Base-by-base conservation (phyloP, 2,113 vertebrate genomes). In the Bucco capensis region DNA sequence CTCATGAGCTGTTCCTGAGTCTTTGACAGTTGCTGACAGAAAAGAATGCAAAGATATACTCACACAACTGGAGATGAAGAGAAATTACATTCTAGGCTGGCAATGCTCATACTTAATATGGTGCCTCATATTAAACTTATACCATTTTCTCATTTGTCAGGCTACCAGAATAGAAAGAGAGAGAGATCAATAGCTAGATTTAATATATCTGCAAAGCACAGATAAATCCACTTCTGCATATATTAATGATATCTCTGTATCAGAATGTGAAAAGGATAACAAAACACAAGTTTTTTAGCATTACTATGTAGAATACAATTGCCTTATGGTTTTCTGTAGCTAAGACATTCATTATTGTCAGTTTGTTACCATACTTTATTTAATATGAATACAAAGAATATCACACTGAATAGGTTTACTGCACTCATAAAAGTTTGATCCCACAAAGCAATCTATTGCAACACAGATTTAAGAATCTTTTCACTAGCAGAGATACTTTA, bases 161-260 rank as follows among this genome's bases (percentile, higher is more conserved):
- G 8, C 31, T 95, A 60, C 30, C 70, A 60, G 56, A 86, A 70
- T 46, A 83, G 30, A 79, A n/a, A n/a, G 28, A 80, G 47, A 92
- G 50, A 30, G 61, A 64, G 35, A 64, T 8, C 51, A 82, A 86
- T 37, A 65, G 17, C 12, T 75, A 46, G 83, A 58, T 65, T 86
- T 42, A 12, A 83, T 78, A 37, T 75, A 72, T 81, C 90, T 96
- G 53, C 49, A 93, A 94, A 92, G 27, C 23, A 54, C 65, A 93
- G 86, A 95, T 94, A 96, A 95, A 93, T 88, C 53, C 21, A 3
- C 17, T 23, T 42, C 14, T 80, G 28, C 19, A 30, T 66, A 8
- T 57, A 33, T 87, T 91, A 84, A 83, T 88, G 62, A 87, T 83
- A 94, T 90, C 64, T 71, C 70, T 72, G 46, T 80, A 91, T 78